A percentile compares a stretch with the other conserved stretches of the same genome.
Conservation (phyloP, 2,888 invertebrate genomes). For the Scelioninae gen. 1 region DNA sequence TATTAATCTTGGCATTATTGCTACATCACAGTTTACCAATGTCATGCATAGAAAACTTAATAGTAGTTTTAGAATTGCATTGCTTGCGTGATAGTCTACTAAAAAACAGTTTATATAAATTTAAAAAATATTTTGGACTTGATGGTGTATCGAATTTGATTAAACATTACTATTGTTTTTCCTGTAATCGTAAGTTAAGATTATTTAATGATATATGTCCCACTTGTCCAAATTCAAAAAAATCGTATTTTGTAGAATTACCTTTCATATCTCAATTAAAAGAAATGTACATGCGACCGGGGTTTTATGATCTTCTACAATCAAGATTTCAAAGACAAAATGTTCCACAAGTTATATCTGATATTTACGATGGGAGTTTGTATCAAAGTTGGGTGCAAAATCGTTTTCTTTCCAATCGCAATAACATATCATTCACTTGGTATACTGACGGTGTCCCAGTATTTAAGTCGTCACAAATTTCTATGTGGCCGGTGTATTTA, state of each 20-base stretch:
- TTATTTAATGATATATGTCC: not conserved
- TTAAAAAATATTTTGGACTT: conserved; percentile 38
- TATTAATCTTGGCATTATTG: conserved; percentile 30
- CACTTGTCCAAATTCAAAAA: not conserved
- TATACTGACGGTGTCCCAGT: conserved; percentile 27
- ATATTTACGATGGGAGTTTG: conserved; percentile 41
- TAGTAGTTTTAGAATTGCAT: conserved; percentile 40
- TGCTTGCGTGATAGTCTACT: conserved; percentile 30
- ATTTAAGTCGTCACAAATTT: conserved; percentile 8
- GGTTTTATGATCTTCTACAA: conserved; percentile 33
- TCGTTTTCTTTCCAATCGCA: not conserved
- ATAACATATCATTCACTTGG: not conserved
- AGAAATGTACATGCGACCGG: conserved; percentile 34
- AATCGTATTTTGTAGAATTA: conserved; percentile 33
- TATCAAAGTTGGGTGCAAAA: not conserved
- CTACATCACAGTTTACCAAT: conserved; percentile 13
- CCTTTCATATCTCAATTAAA: conserved; percentile 41
- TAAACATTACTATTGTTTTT: conserved; percentile 32
- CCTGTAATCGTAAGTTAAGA: not conserved
- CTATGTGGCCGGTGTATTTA: conserved; percentile 30
- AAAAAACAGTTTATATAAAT: conserved; percentile 45
- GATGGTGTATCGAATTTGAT: not conserved
- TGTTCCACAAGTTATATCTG: conserved; percentile 19
- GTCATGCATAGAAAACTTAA: not conserved
- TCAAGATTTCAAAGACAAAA: conserved; percentile 38